Conservation (phyloP, 1,140 invertebrate species). For the Mizuhopecten yessoensis region DNA sequence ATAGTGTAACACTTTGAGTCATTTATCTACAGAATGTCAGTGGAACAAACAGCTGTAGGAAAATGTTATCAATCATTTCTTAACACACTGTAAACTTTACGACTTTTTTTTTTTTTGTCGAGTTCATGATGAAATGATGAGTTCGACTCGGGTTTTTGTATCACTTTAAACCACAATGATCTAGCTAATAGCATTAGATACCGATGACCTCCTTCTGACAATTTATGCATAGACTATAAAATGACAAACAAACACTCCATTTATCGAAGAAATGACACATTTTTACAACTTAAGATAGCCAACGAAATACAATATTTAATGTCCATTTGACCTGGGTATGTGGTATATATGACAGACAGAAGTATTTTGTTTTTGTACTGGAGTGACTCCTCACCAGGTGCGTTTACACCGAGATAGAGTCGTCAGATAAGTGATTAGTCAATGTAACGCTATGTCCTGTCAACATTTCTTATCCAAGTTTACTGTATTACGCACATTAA, state of each 20-base stretch:
- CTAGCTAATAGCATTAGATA: neutral
- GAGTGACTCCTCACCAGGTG: neutral
- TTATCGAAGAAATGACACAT: neutral
- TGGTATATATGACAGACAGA: neutral
- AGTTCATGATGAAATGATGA: neutral
- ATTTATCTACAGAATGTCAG: neutral
- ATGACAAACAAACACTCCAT: neutral
- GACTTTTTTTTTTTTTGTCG: neutral
- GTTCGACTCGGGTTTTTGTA: neutral
- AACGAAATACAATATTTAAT: neutral
- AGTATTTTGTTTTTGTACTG: neutral
- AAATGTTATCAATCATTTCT: neutral
- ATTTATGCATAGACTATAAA: neutral
- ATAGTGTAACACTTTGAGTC: neutral
- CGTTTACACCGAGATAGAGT: neutral
- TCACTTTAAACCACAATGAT: neutral
- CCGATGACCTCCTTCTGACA: neutral
- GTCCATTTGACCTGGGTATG: neutral
- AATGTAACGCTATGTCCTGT: neutral
- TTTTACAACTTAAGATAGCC: neutral
- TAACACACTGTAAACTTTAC: neutral
- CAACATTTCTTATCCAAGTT: neutral
- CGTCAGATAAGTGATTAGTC: constrained; percentile 23
- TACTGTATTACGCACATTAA: constrained; percentile 33
- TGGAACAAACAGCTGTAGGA: neutral